These are phyloP conservation scores for Tragelaphus eurycerus DNA, from an alignment of 2,797 vertebrate genomes.

Conservation along the genomic window DNA sequence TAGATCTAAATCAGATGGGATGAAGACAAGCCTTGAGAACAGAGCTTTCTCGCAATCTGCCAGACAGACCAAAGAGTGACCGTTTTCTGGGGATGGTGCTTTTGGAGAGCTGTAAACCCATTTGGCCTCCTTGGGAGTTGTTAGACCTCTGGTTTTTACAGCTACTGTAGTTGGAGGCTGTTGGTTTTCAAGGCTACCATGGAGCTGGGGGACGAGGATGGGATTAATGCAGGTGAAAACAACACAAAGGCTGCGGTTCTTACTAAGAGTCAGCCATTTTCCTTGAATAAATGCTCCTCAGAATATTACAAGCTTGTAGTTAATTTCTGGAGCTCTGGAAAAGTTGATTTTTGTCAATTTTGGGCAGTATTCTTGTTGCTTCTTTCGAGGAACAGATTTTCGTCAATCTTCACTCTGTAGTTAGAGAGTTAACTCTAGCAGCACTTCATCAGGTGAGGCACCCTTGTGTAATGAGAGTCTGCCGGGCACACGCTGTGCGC, in stretches of 20 bases:
- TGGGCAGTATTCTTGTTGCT: background rate
- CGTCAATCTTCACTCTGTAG: background rate
- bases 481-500: background rate
- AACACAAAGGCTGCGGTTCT: background rate
- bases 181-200: background rate
- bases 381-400: background rate
- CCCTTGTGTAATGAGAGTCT: background rate
- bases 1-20: background rate
- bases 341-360: background rate
- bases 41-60: background rate
- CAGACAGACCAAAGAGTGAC: background rate
- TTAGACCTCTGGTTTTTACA: background rate
- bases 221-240: background rate
- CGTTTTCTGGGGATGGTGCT: background rate
- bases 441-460: background rate
- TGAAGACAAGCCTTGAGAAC: background rate
- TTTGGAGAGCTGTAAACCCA: background rate
- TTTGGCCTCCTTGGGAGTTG: background rate
- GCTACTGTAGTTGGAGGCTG: background rate
- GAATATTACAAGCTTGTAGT: conserved; percentile 4
- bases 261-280: background rate
- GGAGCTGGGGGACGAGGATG: background rate
- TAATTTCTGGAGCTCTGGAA: conserved; percentile 2
- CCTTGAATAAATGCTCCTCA: background rate
- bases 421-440: background rate